These are phyloP conservation scores for Prunella himalayana DNA, from an alignment of 2,113 vertebrate species.

Conservation along the genomic window DNA sequence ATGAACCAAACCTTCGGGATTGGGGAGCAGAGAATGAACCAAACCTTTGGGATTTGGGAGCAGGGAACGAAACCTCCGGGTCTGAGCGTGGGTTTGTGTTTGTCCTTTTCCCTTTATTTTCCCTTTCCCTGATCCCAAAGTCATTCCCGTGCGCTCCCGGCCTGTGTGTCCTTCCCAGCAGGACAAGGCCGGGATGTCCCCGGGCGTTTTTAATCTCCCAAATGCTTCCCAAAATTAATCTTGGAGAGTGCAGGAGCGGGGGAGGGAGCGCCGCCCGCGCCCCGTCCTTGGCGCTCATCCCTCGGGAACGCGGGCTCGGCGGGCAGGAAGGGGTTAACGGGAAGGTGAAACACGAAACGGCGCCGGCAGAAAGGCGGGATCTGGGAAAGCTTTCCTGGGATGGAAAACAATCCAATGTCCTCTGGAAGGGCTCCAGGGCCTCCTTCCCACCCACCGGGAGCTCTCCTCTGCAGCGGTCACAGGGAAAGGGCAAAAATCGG, in stretches of 20 bases:
- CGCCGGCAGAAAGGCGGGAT: not conserved
- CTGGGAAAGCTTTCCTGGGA: not conserved
- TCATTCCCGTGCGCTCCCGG: rapidly evolving
- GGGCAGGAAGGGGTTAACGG: not conserved
- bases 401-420: not conserved
- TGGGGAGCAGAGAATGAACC: rapidly evolving
- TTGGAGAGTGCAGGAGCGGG: not conserved
- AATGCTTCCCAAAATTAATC: conserved; percentile 19
- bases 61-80: rapidly evolving
- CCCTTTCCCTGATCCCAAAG: not conserved
- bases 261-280: not conserved
- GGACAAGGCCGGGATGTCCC: not conserved
- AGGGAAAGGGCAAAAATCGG: not conserved
- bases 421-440: not conserved
- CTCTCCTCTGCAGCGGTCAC: not conserved
- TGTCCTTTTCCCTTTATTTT: not conserved
- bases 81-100: not conserved
- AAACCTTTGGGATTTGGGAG: not conserved
- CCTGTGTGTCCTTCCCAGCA: not conserved
- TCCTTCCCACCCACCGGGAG: rapidly evolving
- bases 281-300: not conserved
- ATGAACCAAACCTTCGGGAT: rapidly evolving
- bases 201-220: not conserved
- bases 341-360: not conserved
- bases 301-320: not conserved